Conservation (phyloP, 2,113 vertebrate species). For the Cervus canadensis region DNA sequence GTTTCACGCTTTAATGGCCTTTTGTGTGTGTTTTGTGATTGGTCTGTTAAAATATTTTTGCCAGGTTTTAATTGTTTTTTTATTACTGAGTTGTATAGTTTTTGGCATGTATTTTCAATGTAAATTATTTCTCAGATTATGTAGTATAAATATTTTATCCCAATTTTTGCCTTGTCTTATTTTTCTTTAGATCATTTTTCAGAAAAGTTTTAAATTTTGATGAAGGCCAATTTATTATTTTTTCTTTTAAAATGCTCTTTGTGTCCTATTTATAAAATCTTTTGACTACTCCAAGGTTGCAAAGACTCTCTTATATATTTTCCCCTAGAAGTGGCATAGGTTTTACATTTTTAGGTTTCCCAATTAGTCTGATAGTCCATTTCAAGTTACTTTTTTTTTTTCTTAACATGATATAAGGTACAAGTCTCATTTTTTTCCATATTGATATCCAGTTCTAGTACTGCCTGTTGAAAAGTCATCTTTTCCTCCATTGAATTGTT, state of each 20-base stretch:
- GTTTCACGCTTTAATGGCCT: neutral
- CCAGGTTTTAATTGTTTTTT: conserved; percentile 8
- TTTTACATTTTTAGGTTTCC: neutral
- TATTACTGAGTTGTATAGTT: neutral
- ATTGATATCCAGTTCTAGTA: neutral
- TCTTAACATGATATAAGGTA: neutral
- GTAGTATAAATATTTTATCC: conserved; percentile 21
- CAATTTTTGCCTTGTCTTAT: neutral
- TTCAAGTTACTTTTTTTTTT: neutral
- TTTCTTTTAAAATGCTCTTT: neutral
- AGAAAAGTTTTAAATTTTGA: neutral
- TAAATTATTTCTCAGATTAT: neutral
- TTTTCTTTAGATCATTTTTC: neutral
- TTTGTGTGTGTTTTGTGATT: neutral
- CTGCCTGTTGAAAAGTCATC: neutral
- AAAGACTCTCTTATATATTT: neutral
- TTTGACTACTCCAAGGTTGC: neutral
- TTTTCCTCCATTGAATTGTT: neutral
- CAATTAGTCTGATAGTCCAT: neutral
- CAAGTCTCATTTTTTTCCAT: neutral
- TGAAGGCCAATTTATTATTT: neutral
- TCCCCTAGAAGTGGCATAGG: neutral
- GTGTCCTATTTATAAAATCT: neutral
- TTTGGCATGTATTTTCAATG: neutral
- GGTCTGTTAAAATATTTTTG: conserved; percentile 16